A percentile compares a stretch with the other conserved stretches of the same genome.
These are phyloP conservation scores for Trachelipus rathkii DNA, from an alignment of 1,140 invertebrate genomes.

Conservation along the genomic window DNA sequence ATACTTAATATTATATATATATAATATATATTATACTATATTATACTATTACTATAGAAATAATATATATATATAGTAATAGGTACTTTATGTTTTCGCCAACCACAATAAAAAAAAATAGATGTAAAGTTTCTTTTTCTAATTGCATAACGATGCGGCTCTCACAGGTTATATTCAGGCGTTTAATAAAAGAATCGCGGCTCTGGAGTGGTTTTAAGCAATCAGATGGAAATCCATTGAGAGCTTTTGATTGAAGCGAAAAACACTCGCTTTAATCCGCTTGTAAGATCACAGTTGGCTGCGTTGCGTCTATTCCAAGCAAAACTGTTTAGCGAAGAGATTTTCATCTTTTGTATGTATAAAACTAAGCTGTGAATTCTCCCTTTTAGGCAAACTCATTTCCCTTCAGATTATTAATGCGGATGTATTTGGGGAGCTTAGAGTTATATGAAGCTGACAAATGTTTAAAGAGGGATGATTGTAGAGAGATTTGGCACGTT, in stretches of 20 bases:
- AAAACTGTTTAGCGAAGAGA: conserved; percentile 12
- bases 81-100: no score
- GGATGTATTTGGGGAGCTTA: neutral
- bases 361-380: conserved; percentile 4
- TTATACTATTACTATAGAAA: no score
- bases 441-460: no score
- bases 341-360: neutral
- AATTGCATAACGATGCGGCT: conserved; percentile 8
- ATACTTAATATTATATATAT: no score
- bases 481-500: no score
- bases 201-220: conserved; percentile 9
- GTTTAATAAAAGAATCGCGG: conserved; percentile 12
- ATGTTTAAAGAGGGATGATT: no score
- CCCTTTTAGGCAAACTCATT: conserved; percentile 2
- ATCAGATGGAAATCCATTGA: conserved; percentile 12
- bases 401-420: conserved; percentile 1
- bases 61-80: no score
- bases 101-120: no score
- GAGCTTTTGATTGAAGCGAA: conserved; percentile 9
- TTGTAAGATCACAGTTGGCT: neutral
- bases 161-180: neutral
- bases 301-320: neutral
- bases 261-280: conserved; percentile 5
- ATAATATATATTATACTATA: no score
- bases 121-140: neutral